Conservation (phyloP, 1,140 invertebrate species). For the Zelostemma sp. region DNA sequence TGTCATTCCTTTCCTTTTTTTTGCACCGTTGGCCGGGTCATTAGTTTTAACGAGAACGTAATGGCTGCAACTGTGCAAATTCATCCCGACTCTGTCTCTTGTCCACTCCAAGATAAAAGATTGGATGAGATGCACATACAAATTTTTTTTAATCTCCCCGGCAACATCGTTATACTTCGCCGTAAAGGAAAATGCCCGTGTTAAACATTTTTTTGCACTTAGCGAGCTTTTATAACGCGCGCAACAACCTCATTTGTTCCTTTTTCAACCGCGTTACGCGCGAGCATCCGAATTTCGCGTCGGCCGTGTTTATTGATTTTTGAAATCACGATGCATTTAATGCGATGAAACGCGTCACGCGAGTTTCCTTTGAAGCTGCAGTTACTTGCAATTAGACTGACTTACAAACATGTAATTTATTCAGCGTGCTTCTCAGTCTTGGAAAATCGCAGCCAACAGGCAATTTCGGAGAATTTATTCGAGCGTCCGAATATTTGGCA, state of each 20-base stretch:
- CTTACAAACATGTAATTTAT: no score
- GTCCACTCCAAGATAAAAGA: slow-evolving; percentile 21
- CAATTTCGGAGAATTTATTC: no score
- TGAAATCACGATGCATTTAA: no score
- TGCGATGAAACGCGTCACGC: no score
- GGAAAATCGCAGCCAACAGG: no score
- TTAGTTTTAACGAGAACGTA: slow-evolving; percentile 42
- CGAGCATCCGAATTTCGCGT: no score
- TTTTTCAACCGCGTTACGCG: no score
- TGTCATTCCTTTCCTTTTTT: slow-evolving; percentile 18
- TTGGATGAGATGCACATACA: slow-evolving; percentile 9
- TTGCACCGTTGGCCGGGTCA: slow-evolving; percentile 12
- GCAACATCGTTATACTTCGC: slow-evolving; percentile 11
- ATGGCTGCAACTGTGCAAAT: slow-evolving; percentile 9
- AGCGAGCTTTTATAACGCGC: not conserved
- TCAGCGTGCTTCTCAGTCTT: no score
- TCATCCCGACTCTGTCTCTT: slow-evolving; percentile 21
- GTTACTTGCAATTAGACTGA: no score
- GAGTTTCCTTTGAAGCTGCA: no score
- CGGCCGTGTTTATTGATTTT: no score
- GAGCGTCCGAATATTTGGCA: no score
- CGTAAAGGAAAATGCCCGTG: not conserved
- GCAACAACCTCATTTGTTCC: not conserved
- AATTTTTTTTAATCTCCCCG: slow-evolving; percentile 10
- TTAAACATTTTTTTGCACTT: not conserved